These are phyloP conservation scores for Acrossocheilus wenchowensis DNA, from an alignment of 2,797 vertebrate species.

Conservation along the genomic window DNA sequence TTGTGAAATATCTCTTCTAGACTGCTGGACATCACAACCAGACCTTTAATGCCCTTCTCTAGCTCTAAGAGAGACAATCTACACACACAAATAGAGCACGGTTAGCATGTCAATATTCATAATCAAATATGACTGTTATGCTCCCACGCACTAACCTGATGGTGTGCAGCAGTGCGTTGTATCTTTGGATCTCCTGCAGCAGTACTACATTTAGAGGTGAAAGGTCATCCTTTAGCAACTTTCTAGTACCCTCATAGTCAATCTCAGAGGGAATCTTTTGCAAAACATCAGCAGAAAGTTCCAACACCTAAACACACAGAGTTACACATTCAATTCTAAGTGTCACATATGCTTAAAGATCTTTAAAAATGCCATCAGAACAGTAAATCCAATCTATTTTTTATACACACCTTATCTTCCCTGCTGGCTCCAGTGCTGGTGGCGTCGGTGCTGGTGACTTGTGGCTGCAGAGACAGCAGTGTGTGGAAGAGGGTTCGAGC, in stretches of 20 bases:
- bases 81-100: constrained; percentile 29
- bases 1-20: constrained; percentile 89
- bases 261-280: constrained; percentile 81
- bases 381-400: neutral
- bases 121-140: neutral
- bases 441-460: constrained; percentile 71
- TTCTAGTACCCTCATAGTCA: constrained; percentile 77
- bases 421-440: constrained; percentile 70
- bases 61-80: constrained; percentile 84
- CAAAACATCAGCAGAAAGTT: constrained; percentile 80
- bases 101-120: constrained; percentile 39
- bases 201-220: constrained; percentile 87
- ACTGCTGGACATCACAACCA: constrained; percentile 88
- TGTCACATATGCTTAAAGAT: neutral
- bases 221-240: constrained; percentile 77
- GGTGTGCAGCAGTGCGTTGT: constrained; percentile 83
- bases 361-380: neutral
- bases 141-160: constrained; percentile 72
- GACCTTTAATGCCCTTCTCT: constrained; percentile 87
- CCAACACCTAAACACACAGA: constrained; percentile 80
- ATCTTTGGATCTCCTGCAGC: constrained; percentile 91
- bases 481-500: constrained; percentile 85
- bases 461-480: constrained; percentile 88
- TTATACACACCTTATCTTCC: constrained; percentile 82
- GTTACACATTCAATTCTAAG: constrained; percentile 1